Percentiles rank a stretch among this genome's conserved stretches.
These are phyloP conservation scores for Montipora efflorescens DNA, from an alignment of 64 coral and sea anemone species.

Conservation along the genomic window DNA sequence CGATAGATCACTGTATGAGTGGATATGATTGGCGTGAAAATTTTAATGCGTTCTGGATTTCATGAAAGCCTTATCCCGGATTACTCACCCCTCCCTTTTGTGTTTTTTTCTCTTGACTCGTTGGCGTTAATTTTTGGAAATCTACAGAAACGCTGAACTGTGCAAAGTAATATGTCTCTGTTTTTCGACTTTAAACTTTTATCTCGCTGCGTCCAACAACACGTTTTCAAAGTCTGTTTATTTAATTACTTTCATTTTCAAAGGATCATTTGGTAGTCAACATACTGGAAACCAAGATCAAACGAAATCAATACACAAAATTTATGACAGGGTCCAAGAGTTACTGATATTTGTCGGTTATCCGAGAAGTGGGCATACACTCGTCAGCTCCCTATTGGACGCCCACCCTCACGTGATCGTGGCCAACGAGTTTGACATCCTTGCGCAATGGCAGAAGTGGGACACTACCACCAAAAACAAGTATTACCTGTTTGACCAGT, in stretches of 20 bases:
- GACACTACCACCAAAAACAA: constrained; percentile 61
- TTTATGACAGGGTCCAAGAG: constrained; percentile 77
- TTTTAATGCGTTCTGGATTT: no score
- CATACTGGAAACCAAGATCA: background rate
- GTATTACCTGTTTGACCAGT: constrained; percentile 89
- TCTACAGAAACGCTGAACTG: no score
- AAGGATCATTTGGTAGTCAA: background rate
- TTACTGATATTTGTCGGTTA: constrained; percentile 93
- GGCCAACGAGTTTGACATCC: constrained; percentile 91
- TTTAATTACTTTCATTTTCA: background rate
- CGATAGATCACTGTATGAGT: no score
- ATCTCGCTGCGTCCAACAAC: no score
- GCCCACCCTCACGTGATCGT: constrained; percentile 86
- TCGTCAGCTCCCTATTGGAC: constrained; percentile 89
- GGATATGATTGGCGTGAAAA: no score
- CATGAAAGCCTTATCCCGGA: no score
- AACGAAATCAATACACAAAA: constrained; percentile 7
- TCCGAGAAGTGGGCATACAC: constrained; percentile 89
- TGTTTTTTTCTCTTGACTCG: no score
- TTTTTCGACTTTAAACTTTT: no score
- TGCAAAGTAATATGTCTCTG: no score
- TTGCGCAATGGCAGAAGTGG: constrained; percentile 79
- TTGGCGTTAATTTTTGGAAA: no score
- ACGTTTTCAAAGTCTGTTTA: background rate
- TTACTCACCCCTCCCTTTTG: no score